Base-by-base conservation (phyloP, 2,113 vertebrate genomes). In the Deroptyus accipitrinus region DNA sequence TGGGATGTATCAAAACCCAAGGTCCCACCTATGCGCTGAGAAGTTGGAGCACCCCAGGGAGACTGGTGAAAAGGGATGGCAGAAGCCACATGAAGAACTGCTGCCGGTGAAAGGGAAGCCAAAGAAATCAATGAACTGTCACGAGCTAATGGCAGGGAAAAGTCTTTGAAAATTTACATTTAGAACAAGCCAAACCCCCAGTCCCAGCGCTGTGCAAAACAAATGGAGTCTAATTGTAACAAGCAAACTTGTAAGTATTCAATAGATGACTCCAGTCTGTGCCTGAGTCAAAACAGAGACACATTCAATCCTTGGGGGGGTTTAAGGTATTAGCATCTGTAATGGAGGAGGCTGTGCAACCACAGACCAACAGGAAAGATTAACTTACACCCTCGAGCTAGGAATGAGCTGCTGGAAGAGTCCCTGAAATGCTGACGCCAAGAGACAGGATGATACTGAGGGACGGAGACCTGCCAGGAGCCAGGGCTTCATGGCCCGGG, bases 391-490 rank as follows among this genome's bases (percentile, higher is more conserved):
- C 51, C 46, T 35, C 0, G 16, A 84, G 80, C 66, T 1, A 11
- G 66, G 86, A 95, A 79, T 19, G 69, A 95, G 74, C 81, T 92
- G 83, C 88, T 74, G 48, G 73, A 84, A 83, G 68, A 48, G 91
- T 35, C 81, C 55, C 55, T 83, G 88, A 70, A 64, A 62, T 51
- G 61, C 88, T 94, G 68, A 88, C 17, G 41, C 37, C 55, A 87
- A 86, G 78, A 86, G 61, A 61, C 14, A 2, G 12, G 80, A 79
- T 41, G 23, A 13, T 31, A 39, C 8, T 0, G 9, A 89, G 77
- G 52, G 48, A 46, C 44, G 91, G 89, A 89, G 33, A 55, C 24
- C 48, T 62, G 86, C 84, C 94, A 91, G 17, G 28, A 73, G 42
- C 42, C 39, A 31, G 52, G 57, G 19, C 8, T 28, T 17, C 62